Evolutionary conservation across 2,113 vertebrate species (phyloP).

Genomic region (Elephas maximus): DNA sequence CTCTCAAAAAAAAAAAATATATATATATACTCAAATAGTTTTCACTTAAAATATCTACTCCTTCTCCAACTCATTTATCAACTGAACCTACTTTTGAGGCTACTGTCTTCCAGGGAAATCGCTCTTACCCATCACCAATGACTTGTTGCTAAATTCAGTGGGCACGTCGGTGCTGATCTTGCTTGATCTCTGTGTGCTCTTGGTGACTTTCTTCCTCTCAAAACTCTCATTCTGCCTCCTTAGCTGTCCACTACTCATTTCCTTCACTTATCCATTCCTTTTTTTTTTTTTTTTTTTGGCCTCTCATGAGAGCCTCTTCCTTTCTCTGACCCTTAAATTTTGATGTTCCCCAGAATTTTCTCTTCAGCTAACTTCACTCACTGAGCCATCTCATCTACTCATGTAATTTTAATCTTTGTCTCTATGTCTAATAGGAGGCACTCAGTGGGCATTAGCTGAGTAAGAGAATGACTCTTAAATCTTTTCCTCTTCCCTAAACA

Average conservation of each 20-base stretch:
- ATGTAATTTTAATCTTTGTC: not conserved
- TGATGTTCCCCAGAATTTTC: slow-evolving; percentile 7
- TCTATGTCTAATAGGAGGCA: not conserved
- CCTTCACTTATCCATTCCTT: not conserved
- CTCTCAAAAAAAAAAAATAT: not conserved
- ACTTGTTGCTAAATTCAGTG: not conserved
- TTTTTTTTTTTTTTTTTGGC: not conserved
- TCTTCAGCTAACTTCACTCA: not conserved
- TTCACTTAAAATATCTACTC: not conserved
- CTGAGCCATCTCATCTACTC: not conserved
- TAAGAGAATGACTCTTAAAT: not conserved
- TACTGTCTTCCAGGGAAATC: not conserved
- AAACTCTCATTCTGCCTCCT: not conserved
- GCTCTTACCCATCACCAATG: not conserved
- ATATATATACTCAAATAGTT: not conserved
- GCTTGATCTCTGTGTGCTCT: not conserved
- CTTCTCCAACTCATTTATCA: not conserved
- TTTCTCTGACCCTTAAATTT: not conserved
- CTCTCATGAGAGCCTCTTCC: not conserved
- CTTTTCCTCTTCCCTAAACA: slow-evolving; percentile 3
- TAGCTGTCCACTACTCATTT: not conserved
- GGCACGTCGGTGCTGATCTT: not conserved
- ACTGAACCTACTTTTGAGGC: not conserved
- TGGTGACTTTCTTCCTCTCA: not conserved
- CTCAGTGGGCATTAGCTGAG: not conserved